Conservation (phyloP, 2,113 vertebrate genomes). For the Gobio gobio region DNA sequence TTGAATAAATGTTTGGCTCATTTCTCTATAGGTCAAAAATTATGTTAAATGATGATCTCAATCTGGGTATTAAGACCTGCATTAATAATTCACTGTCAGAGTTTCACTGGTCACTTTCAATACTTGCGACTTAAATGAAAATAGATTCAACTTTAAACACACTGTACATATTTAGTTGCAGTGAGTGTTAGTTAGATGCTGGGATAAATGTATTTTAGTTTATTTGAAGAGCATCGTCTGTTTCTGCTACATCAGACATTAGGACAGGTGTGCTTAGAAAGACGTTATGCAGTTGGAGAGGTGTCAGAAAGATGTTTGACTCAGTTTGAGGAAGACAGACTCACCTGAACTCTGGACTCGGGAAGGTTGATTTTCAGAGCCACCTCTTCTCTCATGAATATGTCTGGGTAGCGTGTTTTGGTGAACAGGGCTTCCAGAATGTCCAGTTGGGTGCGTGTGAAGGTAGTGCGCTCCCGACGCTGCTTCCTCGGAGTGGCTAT, state of each 20-base stretch:
- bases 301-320: background rate
- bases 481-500: constrained; percentile 83
- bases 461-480: constrained; percentile 83
- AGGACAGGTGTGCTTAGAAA: background rate
- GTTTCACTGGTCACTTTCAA: background rate
- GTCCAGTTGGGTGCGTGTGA: constrained; percentile 85
- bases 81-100: background rate
- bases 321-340: background rate
- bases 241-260: background rate
- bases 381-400: constrained; percentile 89
- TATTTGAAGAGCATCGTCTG: background rate
- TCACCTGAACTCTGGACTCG: constrained; percentile 73
- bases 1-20: background rate
- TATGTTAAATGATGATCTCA: background rate
- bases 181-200: background rate
- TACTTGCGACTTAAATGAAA: background rate
- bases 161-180: background rate
- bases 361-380: constrained; percentile 87
- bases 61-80: background rate
- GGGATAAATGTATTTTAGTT: background rate
- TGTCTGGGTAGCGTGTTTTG: constrained; percentile 87
- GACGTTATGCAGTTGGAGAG: background rate
- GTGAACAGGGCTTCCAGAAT: constrained; percentile 84
- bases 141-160: background rate
- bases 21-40: background rate